These are phyloP conservation scores for Stomorhina lunata DNA, from an alignment of 2,888 invertebrate species.

Conservation along the genomic window DNA sequence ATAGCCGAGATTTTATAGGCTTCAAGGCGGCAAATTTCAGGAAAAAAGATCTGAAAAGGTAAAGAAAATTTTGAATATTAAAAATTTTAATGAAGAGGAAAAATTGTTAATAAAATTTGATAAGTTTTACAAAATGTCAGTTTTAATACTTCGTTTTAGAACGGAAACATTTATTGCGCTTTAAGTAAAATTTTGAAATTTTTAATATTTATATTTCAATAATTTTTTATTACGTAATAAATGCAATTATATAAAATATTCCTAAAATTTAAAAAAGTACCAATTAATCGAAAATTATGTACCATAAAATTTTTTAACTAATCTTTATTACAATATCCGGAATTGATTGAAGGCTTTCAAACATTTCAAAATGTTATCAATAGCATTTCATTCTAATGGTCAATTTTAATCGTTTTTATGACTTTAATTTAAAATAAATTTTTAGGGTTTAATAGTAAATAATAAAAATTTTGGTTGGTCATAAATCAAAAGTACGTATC, in stretches of 20 bases:
- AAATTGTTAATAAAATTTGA: neutral
- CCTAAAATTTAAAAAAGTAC: neutral
- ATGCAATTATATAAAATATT: neutral
- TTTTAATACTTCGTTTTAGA: no score
- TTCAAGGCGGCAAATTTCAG: neutral
- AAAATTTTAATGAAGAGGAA: neutral
- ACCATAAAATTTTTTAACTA: neutral
- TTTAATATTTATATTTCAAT: no score
- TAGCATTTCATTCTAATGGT: no score
- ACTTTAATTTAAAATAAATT: neutral
- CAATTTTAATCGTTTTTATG: neutral
- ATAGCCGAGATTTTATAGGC: conserved; percentile 7
- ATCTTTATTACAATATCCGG: neutral
- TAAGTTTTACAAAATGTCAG: no score
- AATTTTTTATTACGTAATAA: neutral
- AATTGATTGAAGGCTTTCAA: no score
- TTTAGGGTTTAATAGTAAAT: neutral
- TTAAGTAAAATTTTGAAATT: no score
- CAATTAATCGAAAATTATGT: neutral
- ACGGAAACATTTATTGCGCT: no score
- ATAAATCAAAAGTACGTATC: neutral
- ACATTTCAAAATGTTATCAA: no score
- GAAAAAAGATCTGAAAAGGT: conserved; percentile 14
- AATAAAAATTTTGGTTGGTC: neutral
- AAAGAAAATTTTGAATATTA: neutral